Evolutionary conservation across 1,140 invertebrate genomes (phyloP), one percentile per base, ranked within the genome.

Genomic region (Zaprionus africanus): DNA sequence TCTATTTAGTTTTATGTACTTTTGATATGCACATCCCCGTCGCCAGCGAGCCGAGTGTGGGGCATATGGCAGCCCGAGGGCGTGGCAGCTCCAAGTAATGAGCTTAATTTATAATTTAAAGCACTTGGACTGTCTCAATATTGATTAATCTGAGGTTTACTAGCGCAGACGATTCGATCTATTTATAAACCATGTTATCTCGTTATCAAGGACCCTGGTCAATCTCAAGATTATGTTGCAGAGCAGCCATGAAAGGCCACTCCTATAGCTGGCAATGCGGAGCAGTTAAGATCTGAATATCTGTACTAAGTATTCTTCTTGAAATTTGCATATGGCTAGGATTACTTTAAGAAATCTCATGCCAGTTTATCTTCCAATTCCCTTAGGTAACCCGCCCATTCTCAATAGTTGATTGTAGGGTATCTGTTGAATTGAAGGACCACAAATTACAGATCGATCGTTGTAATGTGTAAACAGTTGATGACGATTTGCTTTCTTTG

Each of bases 1-100:
- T 90, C 88, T 91, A 91, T 91, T 91, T 88, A 80, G 77, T 84
- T 90, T 90, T 90, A 90, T 90, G 85, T 90, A 68, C 79, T 77
- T 79, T 75, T 82, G 73, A 90, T 90, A 76, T 62, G 70, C 82
- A 71, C 75, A 17, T 15, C 31, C 24, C 5, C 13, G 34, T 28
- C 41, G 13, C 49, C n/a, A n/a, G 38, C 13, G 19, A 43, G 38
- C 31, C 19, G 0, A 38, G 36, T 38, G 36, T 38, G 63, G 70
- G 67, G 79, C 65, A 66, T 80, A 57, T 77, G 62, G 59, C 41
- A 51, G 63, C 24, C 19, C 31, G n/a, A 43, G 22, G 59, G 41
- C 66, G 66, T n/a, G 59, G 17, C 43, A 43, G 51, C 9, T 43
- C 67, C 57, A 76, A 76, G 66, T 76, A 76, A 90, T 84, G 84